These are phyloP conservation scores for Drosophila prosaltans DNA, from an alignment of 1,140 invertebrate species.

Conservation along the genomic window DNA sequence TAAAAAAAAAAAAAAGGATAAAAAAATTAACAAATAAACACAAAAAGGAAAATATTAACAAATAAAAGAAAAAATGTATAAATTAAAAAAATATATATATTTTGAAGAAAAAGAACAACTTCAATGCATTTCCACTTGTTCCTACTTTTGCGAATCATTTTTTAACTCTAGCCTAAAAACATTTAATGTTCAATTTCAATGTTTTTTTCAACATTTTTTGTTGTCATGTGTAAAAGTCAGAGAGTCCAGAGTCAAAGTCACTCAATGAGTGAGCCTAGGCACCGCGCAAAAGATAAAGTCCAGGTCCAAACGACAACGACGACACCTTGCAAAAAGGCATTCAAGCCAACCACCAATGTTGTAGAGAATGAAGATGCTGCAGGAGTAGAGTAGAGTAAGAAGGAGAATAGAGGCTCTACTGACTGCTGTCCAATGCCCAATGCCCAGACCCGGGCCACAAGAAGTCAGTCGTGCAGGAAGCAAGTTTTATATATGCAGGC, in stretches of 20 bases:
- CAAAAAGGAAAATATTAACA: no score
- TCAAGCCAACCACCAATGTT: neutral
- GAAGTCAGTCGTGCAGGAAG: constrained; percentile 77
- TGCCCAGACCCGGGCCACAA: constrained; percentile 28
- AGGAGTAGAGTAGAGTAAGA: constrained; percentile 15
- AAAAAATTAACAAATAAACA: no score
- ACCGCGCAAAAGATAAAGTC: constrained; percentile 29
- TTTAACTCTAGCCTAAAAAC: no score
- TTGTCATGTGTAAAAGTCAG: constrained; percentile 7
- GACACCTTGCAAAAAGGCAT: constrained; percentile 51
- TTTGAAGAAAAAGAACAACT: no score
- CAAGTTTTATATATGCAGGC: constrained; percentile 69
- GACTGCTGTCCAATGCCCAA: constrained; percentile 25
- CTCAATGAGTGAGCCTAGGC: constrained; percentile 48
- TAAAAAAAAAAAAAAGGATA: no score
- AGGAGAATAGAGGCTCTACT: constrained; percentile 12
- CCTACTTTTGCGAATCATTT: no score
- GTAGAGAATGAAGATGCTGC: constrained; percentile 22
- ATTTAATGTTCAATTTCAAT: no score
- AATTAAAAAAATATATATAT: no score
- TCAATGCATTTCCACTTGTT: no score
- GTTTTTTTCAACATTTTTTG: neutral
- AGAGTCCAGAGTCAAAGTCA: constrained; percentile 27
- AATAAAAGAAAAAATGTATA: no score
- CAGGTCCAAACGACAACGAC: constrained; percentile 29